phyloP scores from a whole-genome alignment of 1,140 invertebrate genomes.

The Palaemon carinicauda region DNA sequence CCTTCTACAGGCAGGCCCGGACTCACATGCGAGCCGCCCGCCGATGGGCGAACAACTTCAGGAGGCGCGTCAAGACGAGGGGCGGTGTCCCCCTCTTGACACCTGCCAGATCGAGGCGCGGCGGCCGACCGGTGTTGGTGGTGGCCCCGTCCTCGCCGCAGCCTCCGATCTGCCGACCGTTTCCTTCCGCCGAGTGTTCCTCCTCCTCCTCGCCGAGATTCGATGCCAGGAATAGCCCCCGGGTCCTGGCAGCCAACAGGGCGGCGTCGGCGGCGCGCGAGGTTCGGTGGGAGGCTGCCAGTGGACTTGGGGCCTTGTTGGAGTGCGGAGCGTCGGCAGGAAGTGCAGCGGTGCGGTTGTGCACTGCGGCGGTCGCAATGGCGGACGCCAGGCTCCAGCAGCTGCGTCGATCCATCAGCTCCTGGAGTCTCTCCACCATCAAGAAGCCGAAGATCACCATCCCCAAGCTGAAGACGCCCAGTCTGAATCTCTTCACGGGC shows the following conservation, averaged over 20 bases:
- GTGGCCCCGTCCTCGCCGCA: no score
- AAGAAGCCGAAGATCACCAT: conserved; percentile 43
- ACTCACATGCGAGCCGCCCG: not conserved
- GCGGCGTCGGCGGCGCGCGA: conserved; percentile 23
- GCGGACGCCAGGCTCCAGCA: conserved; percentile 50
- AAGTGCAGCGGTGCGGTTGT: conserved; percentile 30
- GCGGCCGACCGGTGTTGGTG: not conserved
- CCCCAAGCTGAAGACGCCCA: conserved; percentile 36
- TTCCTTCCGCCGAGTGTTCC: not conserved
- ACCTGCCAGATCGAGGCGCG: conserved; percentile 1
- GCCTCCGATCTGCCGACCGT: no score
- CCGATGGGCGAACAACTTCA: conserved; percentile 24
- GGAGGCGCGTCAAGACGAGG: not conserved
- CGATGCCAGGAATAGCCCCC: conserved; percentile 49
- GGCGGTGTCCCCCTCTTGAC: conserved; percentile 25
- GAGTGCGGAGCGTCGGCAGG: conserved; percentile 47
- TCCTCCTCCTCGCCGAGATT: not conserved
- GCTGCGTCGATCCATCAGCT: conserved; percentile 49
- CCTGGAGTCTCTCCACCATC: conserved; percentile 45
- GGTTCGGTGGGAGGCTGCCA: conserved; percentile 41
- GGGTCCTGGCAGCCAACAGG: conserved; percentile 39
- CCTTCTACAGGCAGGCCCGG: conserved; percentile 14
- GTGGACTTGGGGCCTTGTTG: conserved; percentile 48
- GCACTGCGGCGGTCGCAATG: conserved; percentile 31
- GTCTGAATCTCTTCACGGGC: conserved; percentile 35